Evolutionary conservation across 2,888 invertebrate genomes (phyloP).

Genomic region (Girardia tigrina): DNA sequence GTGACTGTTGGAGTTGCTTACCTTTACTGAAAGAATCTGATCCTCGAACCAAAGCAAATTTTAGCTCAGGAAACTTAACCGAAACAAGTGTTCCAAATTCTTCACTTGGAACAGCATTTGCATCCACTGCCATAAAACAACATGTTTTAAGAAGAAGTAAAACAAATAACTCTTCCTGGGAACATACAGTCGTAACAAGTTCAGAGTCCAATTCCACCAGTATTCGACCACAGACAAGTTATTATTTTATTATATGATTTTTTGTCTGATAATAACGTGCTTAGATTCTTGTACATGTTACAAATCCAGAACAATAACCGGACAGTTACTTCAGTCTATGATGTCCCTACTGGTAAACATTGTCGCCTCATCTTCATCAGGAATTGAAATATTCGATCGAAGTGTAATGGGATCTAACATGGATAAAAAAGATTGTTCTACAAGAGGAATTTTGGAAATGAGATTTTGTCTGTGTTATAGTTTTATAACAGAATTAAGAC

Average conservation of each 20-base stretch:
- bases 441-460: background rate
- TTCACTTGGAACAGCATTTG: background rate
- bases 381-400: background rate
- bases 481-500: background rate
- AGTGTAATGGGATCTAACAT: background rate
- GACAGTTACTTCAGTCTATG: background rate
- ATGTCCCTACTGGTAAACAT: slow-evolving; percentile 2
- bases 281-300: background rate
- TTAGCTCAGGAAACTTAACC: background rate
- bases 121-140: background rate
- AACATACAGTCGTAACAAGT: background rate
- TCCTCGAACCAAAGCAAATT: background rate
- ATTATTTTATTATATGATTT: background rate
- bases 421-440: background rate
- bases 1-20: slow-evolving; percentile 23
- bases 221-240: background rate
- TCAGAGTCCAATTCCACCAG: background rate
- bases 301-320: background rate
- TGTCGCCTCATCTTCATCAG: background rate
- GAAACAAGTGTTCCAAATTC: background rate
- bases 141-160: background rate
- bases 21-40: background rate
- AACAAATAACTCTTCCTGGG: background rate
- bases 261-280: background rate
- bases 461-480: slow-evolving; percentile 2